Conservation (phyloP, 2,797 vertebrate species). For the Coendou prehensilis region DNA sequence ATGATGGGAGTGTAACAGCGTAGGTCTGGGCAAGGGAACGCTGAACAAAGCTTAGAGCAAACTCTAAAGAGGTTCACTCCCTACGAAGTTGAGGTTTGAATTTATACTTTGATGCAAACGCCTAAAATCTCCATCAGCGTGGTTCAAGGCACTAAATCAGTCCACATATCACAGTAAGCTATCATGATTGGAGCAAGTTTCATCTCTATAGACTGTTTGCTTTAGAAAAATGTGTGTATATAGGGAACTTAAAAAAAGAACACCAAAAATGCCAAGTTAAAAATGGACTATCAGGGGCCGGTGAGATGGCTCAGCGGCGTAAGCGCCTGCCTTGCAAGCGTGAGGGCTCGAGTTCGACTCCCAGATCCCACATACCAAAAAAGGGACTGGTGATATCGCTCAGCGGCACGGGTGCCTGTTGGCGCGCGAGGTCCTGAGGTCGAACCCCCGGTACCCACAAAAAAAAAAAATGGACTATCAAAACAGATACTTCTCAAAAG, state of each 20-base stretch:
- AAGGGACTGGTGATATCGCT: too few relatives aligned
- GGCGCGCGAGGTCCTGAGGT: too few relatives aligned
- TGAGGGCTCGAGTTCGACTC: too few relatives aligned
- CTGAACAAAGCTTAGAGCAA: background rate
- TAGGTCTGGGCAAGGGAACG: background rate
- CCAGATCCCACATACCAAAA: too few relatives aligned
- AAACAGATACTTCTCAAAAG: background rate
- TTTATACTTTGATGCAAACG: background rate
- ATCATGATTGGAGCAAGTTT: background rate
- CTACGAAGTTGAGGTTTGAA: background rate
- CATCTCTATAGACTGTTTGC: background rate
- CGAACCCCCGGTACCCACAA: too few relatives aligned
- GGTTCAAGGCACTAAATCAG: background rate
- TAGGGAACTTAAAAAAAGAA: background rate
- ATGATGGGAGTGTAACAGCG: background rate
- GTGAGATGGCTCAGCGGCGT: too few relatives aligned
- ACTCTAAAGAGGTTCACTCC: background rate
- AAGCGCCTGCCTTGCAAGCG: too few relatives aligned
- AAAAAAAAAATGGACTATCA: background rate
- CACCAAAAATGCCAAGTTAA: background rate
- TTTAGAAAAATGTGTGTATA: background rate
- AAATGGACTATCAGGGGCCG: background rate
- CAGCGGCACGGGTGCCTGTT: too few relatives aligned
- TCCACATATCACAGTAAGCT: background rate
- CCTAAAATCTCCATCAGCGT: background rate